Conservation (phyloP, 2,797 vertebrate species). For the Capromys pilorides region DNA sequence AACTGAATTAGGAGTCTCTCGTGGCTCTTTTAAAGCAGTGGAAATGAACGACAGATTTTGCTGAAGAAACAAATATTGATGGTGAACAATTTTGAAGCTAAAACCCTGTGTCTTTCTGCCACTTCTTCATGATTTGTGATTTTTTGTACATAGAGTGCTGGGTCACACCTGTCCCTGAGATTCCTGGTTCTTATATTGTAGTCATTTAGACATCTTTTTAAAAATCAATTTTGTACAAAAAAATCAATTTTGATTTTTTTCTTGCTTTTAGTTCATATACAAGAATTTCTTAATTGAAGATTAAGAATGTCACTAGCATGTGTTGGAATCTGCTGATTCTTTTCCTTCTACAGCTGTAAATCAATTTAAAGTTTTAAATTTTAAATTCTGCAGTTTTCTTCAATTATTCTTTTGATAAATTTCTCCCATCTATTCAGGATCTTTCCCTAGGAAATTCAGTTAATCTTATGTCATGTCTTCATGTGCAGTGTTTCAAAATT, state of each 20-base stretch:
- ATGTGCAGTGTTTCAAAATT: not conserved
- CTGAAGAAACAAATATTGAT: not conserved
- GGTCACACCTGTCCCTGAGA: not conserved
- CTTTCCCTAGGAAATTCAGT: slow-evolving; percentile 34
- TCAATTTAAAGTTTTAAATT: slow-evolving; percentile 18
- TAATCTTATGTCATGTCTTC: not conserved
- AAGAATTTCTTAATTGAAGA: not conserved
- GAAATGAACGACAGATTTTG: not conserved
- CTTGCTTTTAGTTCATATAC: not conserved
- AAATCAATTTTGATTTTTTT: not conserved
- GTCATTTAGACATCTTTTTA: not conserved
- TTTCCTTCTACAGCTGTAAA: not conserved
- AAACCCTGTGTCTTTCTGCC: not conserved
- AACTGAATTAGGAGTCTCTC: not conserved
- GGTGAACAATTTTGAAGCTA: not conserved
- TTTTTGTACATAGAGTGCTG: not conserved
- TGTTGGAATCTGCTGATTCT: not conserved
- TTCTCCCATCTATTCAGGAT: not conserved
- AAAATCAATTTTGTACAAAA: not conserved
- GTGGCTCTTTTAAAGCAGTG: not conserved
- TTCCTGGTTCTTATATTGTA: not conserved
- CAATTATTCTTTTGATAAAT: slow-evolving; percentile 21
- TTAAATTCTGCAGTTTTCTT: slow-evolving; percentile 12
- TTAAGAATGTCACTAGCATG: not conserved
- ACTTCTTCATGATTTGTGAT: not conserved